Evolutionary conservation across 35 echinoderm and acorn worm species (phyloP), one percentile per base, ranked within the genome.

Genomic region (Patiria miniata): DNA sequence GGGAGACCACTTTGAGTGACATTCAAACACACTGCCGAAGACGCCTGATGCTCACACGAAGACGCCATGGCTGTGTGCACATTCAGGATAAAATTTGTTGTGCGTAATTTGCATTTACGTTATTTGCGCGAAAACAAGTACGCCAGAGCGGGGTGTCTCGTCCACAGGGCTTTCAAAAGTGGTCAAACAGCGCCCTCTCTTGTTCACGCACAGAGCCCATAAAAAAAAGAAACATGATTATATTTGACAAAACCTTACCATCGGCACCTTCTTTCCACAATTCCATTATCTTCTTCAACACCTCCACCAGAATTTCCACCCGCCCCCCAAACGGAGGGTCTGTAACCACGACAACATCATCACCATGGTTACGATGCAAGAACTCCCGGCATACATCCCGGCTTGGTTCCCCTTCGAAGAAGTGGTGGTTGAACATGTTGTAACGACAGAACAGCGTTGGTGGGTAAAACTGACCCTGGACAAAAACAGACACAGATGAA

Each of bases 371-470:
- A 16, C 83, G 26, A 39, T 36, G 36, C 3, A 99, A 68, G 85
- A 95, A 99, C 26, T 94, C 83, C 39, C 57, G 36, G 51, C 68
- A 90, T 12, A 79, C 79, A 44, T 26, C 55, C 55, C 69, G 39
- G 22, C 86, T 86, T 4, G 26, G 30, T 2, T 37, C 47, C 29
- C 86, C 90, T 76, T 95, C 89, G 18, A 99, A 83, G 87, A 99
- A 99, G 80, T 88, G 78, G 60, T 99, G 77, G 79, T 99, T 99
- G 87, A 94, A 99, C 96, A 99, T 99, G 83, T 99, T 99, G 88
- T 94, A 99, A 7, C 96, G 81, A 52, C 96, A 94, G 87, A 83
- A 99, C 55, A 91, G 86, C 38, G 58, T 78, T 36, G 92, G 90
- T 0, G 86, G 86, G 79, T 90, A 99, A 26, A 99, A 99, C 54